Conservation (phyloP, 1,140 invertebrate species). For the Brachionus asplanchnoidis region DNA sequence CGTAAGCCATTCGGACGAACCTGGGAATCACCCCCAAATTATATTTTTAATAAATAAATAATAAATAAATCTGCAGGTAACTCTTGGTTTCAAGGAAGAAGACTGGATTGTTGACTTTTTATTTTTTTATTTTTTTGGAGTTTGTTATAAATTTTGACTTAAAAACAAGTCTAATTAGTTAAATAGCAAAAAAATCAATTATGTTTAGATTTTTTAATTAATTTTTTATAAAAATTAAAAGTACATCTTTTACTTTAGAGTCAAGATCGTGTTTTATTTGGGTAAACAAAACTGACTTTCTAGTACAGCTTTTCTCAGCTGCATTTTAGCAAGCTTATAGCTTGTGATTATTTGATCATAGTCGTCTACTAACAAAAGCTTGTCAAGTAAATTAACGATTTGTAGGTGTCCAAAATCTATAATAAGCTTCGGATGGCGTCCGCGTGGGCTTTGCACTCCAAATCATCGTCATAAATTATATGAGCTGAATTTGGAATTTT, state of each 20-base stretch:
- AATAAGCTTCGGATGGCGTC: slow-evolving; percentile 14
- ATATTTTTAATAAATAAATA: too few species aligned
- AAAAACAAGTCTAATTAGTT: too few species aligned
- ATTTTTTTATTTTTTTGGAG: too few species aligned
- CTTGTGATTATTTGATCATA: slow-evolving; percentile 36
- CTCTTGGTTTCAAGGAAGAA: too few species aligned
- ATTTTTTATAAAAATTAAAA: too few species aligned
- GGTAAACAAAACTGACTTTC: background rate
- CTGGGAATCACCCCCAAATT: too few species aligned
- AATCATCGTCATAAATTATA: slow-evolving; percentile 20
- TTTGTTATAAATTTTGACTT: too few species aligned
- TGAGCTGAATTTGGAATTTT: slow-evolving; percentile 8
- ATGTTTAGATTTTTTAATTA: too few species aligned
- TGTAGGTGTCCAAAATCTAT: slow-evolving; percentile 10
- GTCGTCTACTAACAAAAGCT: background rate
- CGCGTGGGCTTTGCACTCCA: background rate
- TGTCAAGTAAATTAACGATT: slow-evolving; percentile 17
- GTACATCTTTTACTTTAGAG: background rate
- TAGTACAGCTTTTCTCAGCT: background rate
- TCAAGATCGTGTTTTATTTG: slow-evolving; percentile 7
- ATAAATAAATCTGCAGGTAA: too few species aligned
- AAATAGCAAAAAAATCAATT: too few species aligned
- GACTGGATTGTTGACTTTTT: too few species aligned
- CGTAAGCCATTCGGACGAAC: too few species aligned
- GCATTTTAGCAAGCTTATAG: slow-evolving; percentile 15